These are phyloP conservation scores for Anser brachyrhynchus DNA, from an alignment of 2,113 vertebrate genomes.

Conservation along the genomic window DNA sequence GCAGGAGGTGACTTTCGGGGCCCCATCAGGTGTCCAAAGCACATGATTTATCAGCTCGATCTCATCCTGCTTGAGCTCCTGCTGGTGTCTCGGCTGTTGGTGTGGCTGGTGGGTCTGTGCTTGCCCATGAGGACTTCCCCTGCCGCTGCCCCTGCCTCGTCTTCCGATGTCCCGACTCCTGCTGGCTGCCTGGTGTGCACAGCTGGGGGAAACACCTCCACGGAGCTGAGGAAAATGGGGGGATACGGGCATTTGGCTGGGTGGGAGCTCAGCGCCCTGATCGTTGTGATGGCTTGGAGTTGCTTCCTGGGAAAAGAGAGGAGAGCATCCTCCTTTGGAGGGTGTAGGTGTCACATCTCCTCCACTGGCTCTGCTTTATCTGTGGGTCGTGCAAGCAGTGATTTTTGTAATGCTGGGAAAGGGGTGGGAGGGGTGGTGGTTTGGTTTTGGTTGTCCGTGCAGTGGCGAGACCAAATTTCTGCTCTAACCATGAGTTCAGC, in stretches of 20 bases:
- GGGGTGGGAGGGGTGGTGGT: background rate
- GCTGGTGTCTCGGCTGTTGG: too few species aligned
- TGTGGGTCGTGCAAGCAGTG: background rate
- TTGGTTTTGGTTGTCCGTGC: background rate
- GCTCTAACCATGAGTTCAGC: background rate
- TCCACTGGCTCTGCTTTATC: fast-evolving
- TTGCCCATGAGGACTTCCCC: background rate
- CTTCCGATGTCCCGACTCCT: background rate
- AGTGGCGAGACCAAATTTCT: background rate
- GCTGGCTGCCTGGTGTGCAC: background rate
- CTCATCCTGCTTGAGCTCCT: too few species aligned
- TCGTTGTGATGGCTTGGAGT: background rate
- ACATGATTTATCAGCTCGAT: too few species aligned
- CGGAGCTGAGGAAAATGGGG: background rate
- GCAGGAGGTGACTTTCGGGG: background rate
- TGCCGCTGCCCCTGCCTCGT: background rate
- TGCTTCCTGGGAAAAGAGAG: background rate
- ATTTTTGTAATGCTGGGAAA: background rate
- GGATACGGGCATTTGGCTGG: background rate
- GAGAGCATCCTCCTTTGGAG: background rate
- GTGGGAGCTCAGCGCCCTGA: background rate
- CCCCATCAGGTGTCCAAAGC: background rate
- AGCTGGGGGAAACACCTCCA: too few species aligned
- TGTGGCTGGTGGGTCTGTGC: too few species aligned
- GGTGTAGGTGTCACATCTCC: fast-evolving